A percentile compares a stretch with the other conserved stretches of the same genome.
These are phyloP conservation scores for Acipenser oxyrinchus DNA, from an alignment of 2,797 vertebrate species.

Conservation along the genomic window DNA sequence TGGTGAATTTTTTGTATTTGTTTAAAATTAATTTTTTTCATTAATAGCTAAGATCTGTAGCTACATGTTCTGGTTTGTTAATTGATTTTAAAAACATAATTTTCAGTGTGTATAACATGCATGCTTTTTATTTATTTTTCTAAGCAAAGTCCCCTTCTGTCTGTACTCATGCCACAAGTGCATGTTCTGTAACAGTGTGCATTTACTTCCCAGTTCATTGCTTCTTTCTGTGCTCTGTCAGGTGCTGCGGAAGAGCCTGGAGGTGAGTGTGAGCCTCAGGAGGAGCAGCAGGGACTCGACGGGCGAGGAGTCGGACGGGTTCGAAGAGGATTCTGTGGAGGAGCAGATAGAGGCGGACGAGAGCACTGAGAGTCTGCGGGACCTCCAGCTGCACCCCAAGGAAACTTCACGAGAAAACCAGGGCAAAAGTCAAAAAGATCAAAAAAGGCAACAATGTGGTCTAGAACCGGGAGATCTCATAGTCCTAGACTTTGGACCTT, in stretches of 20 bases:
- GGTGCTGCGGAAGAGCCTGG: slow-evolving; percentile 72
- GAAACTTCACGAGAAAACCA: slow-evolving; percentile 29
- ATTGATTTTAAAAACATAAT: too few relatives aligned
- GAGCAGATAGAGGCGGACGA: slow-evolving; percentile 68
- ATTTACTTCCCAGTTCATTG: neutral
- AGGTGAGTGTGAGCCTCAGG: slow-evolving; percentile 52
- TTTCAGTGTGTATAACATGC: too few relatives aligned
- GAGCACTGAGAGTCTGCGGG: slow-evolving; percentile 52
- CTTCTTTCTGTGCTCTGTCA: slow-evolving; percentile 36
- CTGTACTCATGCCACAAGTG: too few relatives aligned
- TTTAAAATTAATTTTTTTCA: too few relatives aligned
- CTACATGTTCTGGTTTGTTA: too few relatives aligned
- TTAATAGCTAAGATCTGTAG: too few relatives aligned
- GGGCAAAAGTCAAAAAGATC: slow-evolving; percentile 17
- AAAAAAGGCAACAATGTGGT: slow-evolving; percentile 16
- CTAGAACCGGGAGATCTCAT: slow-evolving; percentile 51
- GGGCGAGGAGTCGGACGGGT: slow-evolving; percentile 66
- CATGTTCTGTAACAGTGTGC: too few relatives aligned
- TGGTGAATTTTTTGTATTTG: too few relatives aligned
- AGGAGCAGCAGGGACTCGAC: slow-evolving; percentile 50
- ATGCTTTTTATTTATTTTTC: too few relatives aligned
- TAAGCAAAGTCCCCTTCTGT: too few relatives aligned
- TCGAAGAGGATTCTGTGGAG: slow-evolving; percentile 79
- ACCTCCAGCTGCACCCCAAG: slow-evolving; percentile 48
- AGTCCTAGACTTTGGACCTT: slow-evolving; percentile 73